A percentile compares a stretch with the other conserved stretches of the same genome.
phyloP scores from a whole-genome alignment of 2,888 invertebrate genomes.

The Heliconius erato region DNA sequence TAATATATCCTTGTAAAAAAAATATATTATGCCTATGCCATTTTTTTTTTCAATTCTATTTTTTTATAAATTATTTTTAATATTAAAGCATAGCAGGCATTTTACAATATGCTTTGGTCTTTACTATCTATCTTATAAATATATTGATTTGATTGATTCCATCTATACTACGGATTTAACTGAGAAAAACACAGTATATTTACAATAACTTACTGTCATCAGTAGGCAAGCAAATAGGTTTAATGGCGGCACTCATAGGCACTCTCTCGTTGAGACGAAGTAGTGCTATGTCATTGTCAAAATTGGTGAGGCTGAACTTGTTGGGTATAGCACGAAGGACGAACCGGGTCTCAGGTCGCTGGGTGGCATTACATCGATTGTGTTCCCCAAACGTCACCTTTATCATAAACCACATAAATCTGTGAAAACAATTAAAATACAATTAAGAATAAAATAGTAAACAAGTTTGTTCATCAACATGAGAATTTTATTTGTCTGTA shows the following conservation, averaged over 20 bases:
- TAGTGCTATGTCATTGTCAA: constrained; percentile 95
- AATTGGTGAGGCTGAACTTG: constrained; percentile 93
- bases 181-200: too few relatives aligned
- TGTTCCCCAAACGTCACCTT: constrained; percentile 95
- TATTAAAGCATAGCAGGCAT: not conserved
- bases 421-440: constrained; percentile 69
- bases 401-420: constrained; percentile 97
- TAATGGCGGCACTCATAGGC: constrained; percentile 91
- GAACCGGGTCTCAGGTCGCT: constrained; percentile 91
- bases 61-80: too few relatives aligned
- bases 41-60: too few relatives aligned
- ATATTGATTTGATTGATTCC: too few relatives aligned
- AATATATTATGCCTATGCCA: too few relatives aligned
- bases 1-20: too few relatives aligned
- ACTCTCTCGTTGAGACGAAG: constrained; percentile 92
- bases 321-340: constrained; percentile 91
- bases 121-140: too few relatives aligned
- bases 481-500: not conserved
- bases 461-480: not conserved
- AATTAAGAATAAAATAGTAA: not conserved
- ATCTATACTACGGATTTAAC: not conserved
- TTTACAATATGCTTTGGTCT: not conserved
- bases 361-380: constrained; percentile 91
- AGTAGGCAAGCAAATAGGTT: constrained; percentile 92
- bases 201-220: constrained; percentile 79